These are phyloP conservation scores for Galeruca laticollis DNA, from an alignment of 2,888 invertebrate species.

Conservation along the genomic window DNA sequence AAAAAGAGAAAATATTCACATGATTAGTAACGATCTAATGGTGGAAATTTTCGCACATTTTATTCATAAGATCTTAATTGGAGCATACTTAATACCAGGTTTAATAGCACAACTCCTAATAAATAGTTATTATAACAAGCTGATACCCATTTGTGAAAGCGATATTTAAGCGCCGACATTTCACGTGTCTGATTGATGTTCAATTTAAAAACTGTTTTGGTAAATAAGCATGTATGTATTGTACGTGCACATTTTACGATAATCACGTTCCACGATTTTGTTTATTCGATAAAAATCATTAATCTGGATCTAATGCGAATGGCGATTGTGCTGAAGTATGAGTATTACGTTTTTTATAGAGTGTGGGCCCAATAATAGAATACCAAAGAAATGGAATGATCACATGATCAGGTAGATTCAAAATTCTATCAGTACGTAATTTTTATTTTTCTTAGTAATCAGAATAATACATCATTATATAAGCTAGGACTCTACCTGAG, in stretches of 20 bases:
- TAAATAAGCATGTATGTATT: not conserved
- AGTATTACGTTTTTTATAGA: not conserved
- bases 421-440: no score
- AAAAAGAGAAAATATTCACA: no score
- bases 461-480: no score
- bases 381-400: no score
- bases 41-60: not conserved
- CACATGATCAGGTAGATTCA: no score
- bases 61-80: not conserved
- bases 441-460: no score
- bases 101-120: not conserved
- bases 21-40: not conserved
- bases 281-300: not conserved
- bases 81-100: not conserved
- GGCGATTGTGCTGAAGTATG: not conserved
- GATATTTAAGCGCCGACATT: not conserved
- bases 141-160: not conserved
- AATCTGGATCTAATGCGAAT: not conserved
- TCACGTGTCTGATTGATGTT: not conserved
- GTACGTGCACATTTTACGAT: not conserved
- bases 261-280: not conserved
- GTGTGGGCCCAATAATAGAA: not conserved
- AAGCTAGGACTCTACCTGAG: no score
- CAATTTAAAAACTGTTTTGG: not conserved
- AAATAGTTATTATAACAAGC: not conserved